phyloP scores from a whole-genome alignment of 2,113 vertebrate genomes.

The Limanda limanda region DNA sequence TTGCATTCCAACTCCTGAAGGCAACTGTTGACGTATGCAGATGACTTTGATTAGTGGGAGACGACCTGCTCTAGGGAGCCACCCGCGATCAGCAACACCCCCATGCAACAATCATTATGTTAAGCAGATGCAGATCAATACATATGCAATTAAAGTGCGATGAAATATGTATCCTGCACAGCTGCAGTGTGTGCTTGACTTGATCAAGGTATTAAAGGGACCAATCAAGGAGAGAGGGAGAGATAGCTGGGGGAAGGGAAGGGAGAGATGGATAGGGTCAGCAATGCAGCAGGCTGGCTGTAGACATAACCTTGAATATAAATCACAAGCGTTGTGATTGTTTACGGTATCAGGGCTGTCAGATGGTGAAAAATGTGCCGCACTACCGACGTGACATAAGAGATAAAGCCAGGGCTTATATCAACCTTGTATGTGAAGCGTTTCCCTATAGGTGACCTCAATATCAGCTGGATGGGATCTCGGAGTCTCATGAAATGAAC shows the following conservation, averaged over 20 bases:
- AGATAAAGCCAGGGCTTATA: conserved; percentile 30
- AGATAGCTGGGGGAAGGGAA: background rate
- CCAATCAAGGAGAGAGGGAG: conserved; percentile 47
- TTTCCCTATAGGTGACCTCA: conserved; percentile 50
- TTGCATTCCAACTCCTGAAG: background rate
- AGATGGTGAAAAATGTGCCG: conserved; percentile 29
- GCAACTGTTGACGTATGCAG: conserved; percentile 25
- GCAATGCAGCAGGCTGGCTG: conserved; percentile 47
- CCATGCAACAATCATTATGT: conserved; percentile 42
- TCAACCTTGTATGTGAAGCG: conserved; percentile 9
- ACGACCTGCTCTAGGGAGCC: conserved; percentile 40
- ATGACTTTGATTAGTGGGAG: conserved; percentile 33
- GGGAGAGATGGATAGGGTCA: conserved; percentile 38
- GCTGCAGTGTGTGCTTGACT: conserved; percentile 48
- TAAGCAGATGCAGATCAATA: conserved; percentile 62
- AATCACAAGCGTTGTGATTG: conserved; percentile 34
- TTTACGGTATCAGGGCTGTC: conserved; percentile 24
- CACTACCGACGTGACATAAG: conserved; percentile 9
- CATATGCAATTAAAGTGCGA: conserved; percentile 54
- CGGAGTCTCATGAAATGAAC: conserved; percentile 25
- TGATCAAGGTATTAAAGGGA: conserved; percentile 55
- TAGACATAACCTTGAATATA: conserved; percentile 49
- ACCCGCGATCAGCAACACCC: conserved; percentile 18
- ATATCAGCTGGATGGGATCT: conserved; percentile 36
- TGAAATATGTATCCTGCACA: conserved; percentile 40